A percentile compares a stretch with the other conserved stretches of the same genome.
Conservation (phyloP, 2,113 vertebrate genomes). For the Notothenia coriiceps region DNA sequence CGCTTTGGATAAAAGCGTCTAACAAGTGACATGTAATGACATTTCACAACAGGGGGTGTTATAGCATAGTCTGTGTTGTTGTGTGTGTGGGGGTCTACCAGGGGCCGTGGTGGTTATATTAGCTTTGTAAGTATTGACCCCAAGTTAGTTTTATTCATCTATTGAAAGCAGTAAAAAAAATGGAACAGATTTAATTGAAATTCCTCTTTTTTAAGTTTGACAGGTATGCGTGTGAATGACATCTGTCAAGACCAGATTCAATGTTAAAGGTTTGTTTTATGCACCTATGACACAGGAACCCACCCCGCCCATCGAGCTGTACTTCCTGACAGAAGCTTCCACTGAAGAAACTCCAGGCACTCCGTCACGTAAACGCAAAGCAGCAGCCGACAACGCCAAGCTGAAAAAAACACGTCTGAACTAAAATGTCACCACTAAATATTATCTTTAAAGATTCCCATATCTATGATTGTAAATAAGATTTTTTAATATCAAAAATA, state of each 20-base stretch:
- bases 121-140: neutral
- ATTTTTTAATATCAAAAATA: conserved; percentile 18
- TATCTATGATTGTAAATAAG: conserved; percentile 51
- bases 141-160: neutral
- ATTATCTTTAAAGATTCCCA: neutral
- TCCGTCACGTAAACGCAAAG: conserved; percentile 91
- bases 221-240: neutral
- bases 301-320: conserved; percentile 86
- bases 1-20: no score
- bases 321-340: conserved; percentile 83
- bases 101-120: no score
- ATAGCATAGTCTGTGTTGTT: no score
- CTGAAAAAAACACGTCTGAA: conserved; percentile 87
- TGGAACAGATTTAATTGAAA: neutral
- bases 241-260: neutral
- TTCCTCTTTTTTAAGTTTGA: neutral
- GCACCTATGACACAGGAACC: conserved; percentile 84
- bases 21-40: no score
- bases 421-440: conserved; percentile 60
- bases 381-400: conserved; percentile 73
- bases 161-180: neutral
- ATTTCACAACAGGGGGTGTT: no score
- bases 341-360: conserved; percentile 68
- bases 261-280: neutral
- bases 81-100: no score